Conservation (phyloP, 92 coral and sea anemone genomes). For the Palythoa heliodiscus region DNA sequence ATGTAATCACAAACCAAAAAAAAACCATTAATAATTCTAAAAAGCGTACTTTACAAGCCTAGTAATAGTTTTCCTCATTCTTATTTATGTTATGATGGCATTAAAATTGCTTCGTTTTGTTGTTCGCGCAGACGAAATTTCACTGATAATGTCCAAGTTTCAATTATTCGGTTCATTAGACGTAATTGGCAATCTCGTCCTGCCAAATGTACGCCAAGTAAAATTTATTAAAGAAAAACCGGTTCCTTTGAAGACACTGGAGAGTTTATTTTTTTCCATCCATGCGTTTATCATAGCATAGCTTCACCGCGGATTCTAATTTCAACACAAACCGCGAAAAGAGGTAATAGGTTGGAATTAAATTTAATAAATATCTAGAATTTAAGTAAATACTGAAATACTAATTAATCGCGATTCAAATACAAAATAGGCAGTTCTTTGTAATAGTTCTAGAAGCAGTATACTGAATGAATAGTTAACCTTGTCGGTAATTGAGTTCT, state of each 20-base stretch:
- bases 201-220: neutral
- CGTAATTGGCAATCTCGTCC: slow-evolving; percentile 23
- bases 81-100: neutral
- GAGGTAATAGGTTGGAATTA: neutral
- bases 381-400: neutral
- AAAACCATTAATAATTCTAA: neutral
- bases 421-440: neutral
- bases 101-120: slow-evolving; percentile 1
- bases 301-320: neutral
- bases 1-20: neutral
- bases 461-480: no score
- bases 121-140: neutral
- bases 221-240: neutral
- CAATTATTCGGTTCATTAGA: slow-evolving; percentile 12
- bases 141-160: slow-evolving; percentile 17
- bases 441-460: neutral
- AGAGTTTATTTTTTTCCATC: neutral
- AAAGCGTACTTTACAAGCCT: neutral
- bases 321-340: neutral
- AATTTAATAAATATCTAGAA: neutral
- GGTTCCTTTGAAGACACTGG: slow-evolving; percentile 28
- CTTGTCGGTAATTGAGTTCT: no score
- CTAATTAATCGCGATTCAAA: neutral
- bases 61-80: neutral
- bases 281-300: neutral